Base-by-base conservation (phyloP, 2,113 vertebrate genomes). In the Strix aluco region DNA sequence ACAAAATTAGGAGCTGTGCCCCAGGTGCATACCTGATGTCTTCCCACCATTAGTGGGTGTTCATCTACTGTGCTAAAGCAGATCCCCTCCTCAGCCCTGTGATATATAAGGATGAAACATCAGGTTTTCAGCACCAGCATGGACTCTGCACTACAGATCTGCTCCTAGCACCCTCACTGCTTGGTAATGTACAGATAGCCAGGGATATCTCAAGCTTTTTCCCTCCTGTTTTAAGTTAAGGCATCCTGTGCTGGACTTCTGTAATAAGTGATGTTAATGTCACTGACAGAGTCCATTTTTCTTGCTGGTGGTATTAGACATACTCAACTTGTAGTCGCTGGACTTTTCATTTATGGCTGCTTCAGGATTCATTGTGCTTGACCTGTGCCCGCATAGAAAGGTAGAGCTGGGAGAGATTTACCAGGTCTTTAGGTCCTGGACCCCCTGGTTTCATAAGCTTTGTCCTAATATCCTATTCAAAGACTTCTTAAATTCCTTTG, bases 71-170 rank as follows among this genome's bases (percentile, higher is more conserved):
- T 13, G 8, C 38, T 66, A 36, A 67, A 73, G 47, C 65, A 67
- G 69, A 57, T 16, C 10, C n/a, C 4, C 2, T 62, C 19, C 63
- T 83, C 25, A 8, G 18, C 40, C 15, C 26, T 63, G 62, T 47
- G 13, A 27, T 19, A 9, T 1, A 0, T 18, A 17, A 23, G 52
- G 49, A 38, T 20, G 1, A 2, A 73, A 49, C 2, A 0, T 54
- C 13, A 29, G 30, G 25, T 59, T 83, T 86, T 11, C 71, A 81
- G 65, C 34, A 34, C 15, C 25, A 72, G 15, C 38, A 63, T 20
- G 8, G 13, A 40, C 58, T 54, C 38, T 72, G 38, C 22, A 0
- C 36, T 52, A 6, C n/a, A 29, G 42, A 47, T 51, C 32, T 90
- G 59, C 75, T 73, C 17, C 13, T 66, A 6, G 13, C 44, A 42